Conservation (phyloP, 2,888 invertebrate species). For the Agrochola circellaris region DNA sequence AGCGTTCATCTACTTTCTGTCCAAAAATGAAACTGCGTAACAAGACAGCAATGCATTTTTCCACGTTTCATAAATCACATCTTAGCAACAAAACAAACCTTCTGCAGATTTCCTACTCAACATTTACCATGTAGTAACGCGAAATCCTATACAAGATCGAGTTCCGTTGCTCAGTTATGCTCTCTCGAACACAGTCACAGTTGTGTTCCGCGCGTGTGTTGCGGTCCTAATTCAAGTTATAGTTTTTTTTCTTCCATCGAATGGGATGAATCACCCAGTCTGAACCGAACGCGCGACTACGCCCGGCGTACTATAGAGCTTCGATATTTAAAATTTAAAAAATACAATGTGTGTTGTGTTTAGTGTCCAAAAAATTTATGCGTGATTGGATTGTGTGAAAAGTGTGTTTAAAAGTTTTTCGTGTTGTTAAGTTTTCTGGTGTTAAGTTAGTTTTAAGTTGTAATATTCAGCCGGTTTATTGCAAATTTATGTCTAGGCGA, state of each 20-base stretch:
- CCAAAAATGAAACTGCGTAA: neutral
- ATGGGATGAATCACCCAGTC: slow-evolving; percentile 88
- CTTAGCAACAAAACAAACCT: slow-evolving; percentile 26
- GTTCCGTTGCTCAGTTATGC: slow-evolving; percentile 77
- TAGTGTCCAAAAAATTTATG: slow-evolving; percentile 13
- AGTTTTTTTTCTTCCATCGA: slow-evolving; percentile 75
- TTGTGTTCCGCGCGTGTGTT: slow-evolving; percentile 66
- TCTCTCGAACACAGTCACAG: slow-evolving; percentile 74
- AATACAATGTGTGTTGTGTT: slow-evolving; percentile 41
- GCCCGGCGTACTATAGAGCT: slow-evolving; percentile 60
- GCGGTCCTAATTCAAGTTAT: slow-evolving; percentile 66
- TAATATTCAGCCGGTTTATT: neutral
- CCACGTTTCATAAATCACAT: neutral
- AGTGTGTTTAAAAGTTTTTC: slow-evolving; percentile 19
- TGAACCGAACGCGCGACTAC: slow-evolving; percentile 76
- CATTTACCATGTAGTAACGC: slow-evolving; percentile 53
- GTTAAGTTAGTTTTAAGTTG: slow-evolving; percentile 6
- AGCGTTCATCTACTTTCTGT: neutral
- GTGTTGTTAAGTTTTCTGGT: slow-evolving; percentile 55
- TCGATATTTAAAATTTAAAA: slow-evolving; percentile 49
- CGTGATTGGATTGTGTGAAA: slow-evolving; percentile 27
- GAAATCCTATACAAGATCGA: slow-evolving; percentile 64
- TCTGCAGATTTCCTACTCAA: slow-evolving; percentile 21
- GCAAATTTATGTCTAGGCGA: slow-evolving; percentile 5
- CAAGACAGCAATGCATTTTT: neutral